Evolutionary conservation across 1,140 invertebrate species (phyloP), one percentile per base, ranked within the genome.

Genomic region (Drosophila kepulauana): DNA sequence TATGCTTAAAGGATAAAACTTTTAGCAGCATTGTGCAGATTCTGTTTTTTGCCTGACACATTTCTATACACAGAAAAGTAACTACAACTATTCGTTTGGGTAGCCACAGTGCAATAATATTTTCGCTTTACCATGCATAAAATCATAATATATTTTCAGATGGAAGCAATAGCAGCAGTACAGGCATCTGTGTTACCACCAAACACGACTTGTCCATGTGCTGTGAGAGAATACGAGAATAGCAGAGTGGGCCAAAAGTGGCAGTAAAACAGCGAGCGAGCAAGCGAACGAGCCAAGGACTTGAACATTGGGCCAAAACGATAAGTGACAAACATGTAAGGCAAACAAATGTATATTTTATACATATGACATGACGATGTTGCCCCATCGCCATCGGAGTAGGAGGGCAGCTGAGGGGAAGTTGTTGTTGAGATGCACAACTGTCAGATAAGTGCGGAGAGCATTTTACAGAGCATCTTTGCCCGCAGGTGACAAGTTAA

Each of bases 401-500:
- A 0, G n/a, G 33, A 30, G 63, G 59, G 59, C 72, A 69, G 54
- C 33, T 20, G 35, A 10, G 35, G 35, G 6, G 35, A 10, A 25
- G 20, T 25, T 25, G 20, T 8, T 38, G 35, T 38, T 8, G 51
- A 87, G 85, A 84, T 88, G 84, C 85, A 88, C 73, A 81, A 88
- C 80, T 88, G 84, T 88, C 84, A 84, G 84, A 88, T 88, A 88
- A 88, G 81, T 89, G 77, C 63, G 80, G 67, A 78, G 74, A 89
- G 74, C 59, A 80, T 77, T 84, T 84, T 88, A 58, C 70, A 62
- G 65, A 82, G 77, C 81, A 75, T 76, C 76, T 79, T 63, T 84
- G 84, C 77, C 84, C 84, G 80, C 85, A 88, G 84, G 84, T 88
- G 84, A 88, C 84, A 84, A 89, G 84, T 89, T 88, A 88, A 88